Evolutionary conservation across 2,888 invertebrate genomes (phyloP).

Genomic region (Drosophila nigricruria): DNA sequence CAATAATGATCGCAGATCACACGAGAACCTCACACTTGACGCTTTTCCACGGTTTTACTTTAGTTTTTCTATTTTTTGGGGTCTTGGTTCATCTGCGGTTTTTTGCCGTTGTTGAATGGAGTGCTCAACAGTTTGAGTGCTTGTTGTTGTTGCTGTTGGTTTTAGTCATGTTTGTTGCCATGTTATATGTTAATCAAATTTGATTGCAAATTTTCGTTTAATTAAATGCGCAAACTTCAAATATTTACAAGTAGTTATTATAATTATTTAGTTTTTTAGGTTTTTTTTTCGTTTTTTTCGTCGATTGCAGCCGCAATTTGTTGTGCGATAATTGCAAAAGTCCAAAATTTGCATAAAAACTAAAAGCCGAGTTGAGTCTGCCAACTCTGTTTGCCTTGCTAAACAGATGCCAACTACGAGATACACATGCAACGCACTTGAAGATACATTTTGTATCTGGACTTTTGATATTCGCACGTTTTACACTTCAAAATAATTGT

Average conservation of each 20-base stretch:
- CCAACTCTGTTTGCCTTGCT: conserved; percentile 50
- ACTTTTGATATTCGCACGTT: conserved; percentile 24
- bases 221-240: conserved; percentile 72
- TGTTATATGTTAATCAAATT: conserved; percentile 72
- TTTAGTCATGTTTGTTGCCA: conserved; percentile 49
- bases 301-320: conserved; percentile 36
- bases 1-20: conserved; percentile 59
- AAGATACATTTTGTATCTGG: conserved; percentile 49
- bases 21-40: conserved; percentile 72
- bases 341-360: conserved; percentile 69
- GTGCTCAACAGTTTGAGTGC: conserved; percentile 20
- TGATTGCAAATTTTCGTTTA: conserved; percentile 67
- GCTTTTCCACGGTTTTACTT: conserved; percentile 71
- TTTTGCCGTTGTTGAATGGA: conserved; percentile 23
- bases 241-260: conserved; percentile 51
- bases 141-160: conserved; percentile 22
- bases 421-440: conserved; percentile 29
- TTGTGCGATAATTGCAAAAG: conserved; percentile 62
- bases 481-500: conserved; percentile 22
- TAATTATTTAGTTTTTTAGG: conserved; percentile 46
- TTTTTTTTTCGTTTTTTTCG: conserved; percentile 32
- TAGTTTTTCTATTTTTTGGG: conserved; percentile 34
- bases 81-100: conserved; percentile 57
- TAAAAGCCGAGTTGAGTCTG: conserved; percentile 42
- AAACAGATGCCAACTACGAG: conserved; percentile 19